Percentiles rank a stretch among this genome's conserved stretches.
phyloP scores from a whole-genome alignment of 1,140 invertebrate species.

The Temnothorax nylanderi region DNA sequence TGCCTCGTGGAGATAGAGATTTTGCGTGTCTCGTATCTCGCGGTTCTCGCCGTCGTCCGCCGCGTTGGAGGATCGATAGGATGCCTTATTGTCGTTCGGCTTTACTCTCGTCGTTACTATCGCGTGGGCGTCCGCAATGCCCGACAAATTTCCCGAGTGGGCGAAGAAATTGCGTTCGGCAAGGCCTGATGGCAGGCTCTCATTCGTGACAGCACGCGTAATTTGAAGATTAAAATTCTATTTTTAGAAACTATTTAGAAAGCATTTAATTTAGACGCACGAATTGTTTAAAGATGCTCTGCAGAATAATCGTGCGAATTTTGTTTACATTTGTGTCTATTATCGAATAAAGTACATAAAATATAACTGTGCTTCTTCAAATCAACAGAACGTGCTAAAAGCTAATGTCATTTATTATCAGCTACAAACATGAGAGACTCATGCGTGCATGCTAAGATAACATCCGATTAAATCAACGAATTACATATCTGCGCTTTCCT shows the following conservation, averaged over 20 bases:
- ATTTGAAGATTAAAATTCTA: constrained; percentile 8
- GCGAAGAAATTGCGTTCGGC: constrained; percentile 13
- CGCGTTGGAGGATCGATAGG: constrained; percentile 45
- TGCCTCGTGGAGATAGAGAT: neutral
- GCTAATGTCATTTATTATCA: neutral
- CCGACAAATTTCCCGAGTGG: constrained; percentile 48
- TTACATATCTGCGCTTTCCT: constrained; percentile 23
- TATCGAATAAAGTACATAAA: neutral
- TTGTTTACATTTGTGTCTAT: neutral
- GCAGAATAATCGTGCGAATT: neutral
- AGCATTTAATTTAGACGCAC: neutral
- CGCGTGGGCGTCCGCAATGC: constrained; percentile 31
- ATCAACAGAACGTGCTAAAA: neutral
- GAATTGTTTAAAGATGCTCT: neutral
- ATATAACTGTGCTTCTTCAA: neutral
- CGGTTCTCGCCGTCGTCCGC: neutral
- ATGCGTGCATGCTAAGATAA: neutral
- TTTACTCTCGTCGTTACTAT: constrained; percentile 29
- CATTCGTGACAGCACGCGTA: neutral
- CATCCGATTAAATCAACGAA: constrained; percentile 15
- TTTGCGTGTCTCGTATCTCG: constrained; percentile 9
- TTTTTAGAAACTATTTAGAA: neutral
- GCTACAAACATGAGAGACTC: neutral
- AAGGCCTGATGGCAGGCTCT: neutral
- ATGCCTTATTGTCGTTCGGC: constrained; percentile 33